phyloP scores from a whole-genome alignment of 1,140 invertebrate species.

The Bombus waltoni region DNA sequence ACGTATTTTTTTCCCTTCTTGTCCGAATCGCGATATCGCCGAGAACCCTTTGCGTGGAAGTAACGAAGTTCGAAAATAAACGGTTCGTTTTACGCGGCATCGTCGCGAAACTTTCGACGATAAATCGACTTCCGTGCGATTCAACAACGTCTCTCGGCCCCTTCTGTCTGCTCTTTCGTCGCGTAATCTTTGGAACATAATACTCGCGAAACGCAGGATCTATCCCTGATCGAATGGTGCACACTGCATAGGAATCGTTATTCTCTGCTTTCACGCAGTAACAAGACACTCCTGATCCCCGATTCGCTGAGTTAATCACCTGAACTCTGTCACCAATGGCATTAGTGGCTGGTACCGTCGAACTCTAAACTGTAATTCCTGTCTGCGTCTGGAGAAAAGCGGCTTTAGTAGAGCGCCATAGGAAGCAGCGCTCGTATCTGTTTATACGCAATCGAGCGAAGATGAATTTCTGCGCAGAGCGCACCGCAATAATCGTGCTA shows the following conservation, averaged over 20 bases:
- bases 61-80: constrained; percentile 1
- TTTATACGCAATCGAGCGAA: constrained; percentile 38
- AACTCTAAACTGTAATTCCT: constrained; percentile 40
- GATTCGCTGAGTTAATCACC: constrained; percentile 39
- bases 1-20: background rate
- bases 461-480: constrained; percentile 26
- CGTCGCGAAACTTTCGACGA: constrained; percentile 1
- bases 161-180: background rate
- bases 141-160: background rate
- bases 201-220: constrained; percentile 21
- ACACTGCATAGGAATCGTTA: constrained; percentile 9
- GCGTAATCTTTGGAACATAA: constrained; percentile 16
- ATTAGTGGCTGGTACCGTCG: constrained; percentile 32
- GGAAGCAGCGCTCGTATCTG: background rate
- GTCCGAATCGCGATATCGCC: background rate
- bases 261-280: constrained; percentile 42
- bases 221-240: constrained; percentile 15
- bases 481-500: constrained; percentile 25
- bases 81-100: background rate
- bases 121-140: background rate
- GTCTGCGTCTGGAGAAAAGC: constrained; percentile 37
- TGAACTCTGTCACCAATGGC: constrained; percentile 34
- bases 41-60: background rate
- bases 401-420: constrained; percentile 2
- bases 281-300: constrained; percentile 43